Evolutionary conservation across 1,140 invertebrate genomes (phyloP), one percentile per base, ranked within the genome.

Genomic region (Armadillidium nasatum): DNA sequence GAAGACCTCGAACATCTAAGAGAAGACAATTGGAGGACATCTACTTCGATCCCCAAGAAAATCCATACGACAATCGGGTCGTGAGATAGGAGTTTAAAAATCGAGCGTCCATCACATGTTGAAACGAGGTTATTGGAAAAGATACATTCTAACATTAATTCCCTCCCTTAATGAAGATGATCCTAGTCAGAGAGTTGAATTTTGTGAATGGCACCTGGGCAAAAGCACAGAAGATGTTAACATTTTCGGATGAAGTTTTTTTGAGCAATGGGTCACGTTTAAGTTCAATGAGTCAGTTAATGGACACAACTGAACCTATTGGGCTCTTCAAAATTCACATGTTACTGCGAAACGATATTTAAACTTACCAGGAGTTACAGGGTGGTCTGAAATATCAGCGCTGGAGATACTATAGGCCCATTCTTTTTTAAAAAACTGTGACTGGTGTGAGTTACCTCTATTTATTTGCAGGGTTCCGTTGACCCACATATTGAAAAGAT

Each of bases 161-260:
- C 73, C 77, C 50, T 44, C 76, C 33, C 67, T 79, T 19, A 79
- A 75, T 75, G 72, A 81, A 66, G 78, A 77, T 76, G 70, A 80
- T 73, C 73, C 72, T 71, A 66, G 73, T 44, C 33, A 46, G 9
- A 75, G 75, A 76, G 73, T 71, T 70, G 9, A 77, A 72, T 75
- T 74, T 74, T 81, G 80, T 73, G 67, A 79, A 44, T 81, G 80
- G 78, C 74, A 77, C n/a, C 33, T 73, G 69, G 69, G 11, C 21
- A 44, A 77, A 76, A 67, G 9, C 15, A 60, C 45, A 0, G 50
- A 76, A 21, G 54, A 80, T 71, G 73, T 46, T n/a, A 77, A 10
- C 43, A 6, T 80, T 81, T 78, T 44, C 75, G 74, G 44, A 44
- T 13, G 79, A 72, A 60, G 79, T 80, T 45, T 21, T 78, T 4